Base-by-base conservation (phyloP, 1,140 invertebrate species). In the Drosophila pruinosa region DNA sequence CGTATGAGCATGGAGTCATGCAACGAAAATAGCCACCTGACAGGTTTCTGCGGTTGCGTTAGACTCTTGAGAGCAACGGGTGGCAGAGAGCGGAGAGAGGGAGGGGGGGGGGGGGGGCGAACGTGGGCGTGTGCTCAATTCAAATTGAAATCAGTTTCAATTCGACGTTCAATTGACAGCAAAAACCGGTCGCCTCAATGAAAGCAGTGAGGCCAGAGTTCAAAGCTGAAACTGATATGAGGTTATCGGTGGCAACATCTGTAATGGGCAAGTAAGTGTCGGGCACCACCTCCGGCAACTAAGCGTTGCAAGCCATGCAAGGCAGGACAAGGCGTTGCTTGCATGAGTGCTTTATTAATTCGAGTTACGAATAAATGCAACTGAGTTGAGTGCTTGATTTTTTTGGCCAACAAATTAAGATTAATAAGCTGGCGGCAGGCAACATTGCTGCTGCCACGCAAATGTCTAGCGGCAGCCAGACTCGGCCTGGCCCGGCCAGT, bases 1-100 rank as follows among this genome's bases (percentile, higher is more conserved):
- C 17, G 15, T 15, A 57, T 71, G 65, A 34, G 65, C 58, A 73
- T 69, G 28, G 65, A 52, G 65, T 74, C 71, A 74, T 74, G 56
- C 24, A 62, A 63, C 52, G 15, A 63, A 74, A 74, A 74, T 74
- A 74, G 71, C 15, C 19, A 28, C n/a, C 58, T 63, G 65, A 73
- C 64, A 41, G 64, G 54, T 61, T 72, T 61, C 21, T 28, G 61
- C 22, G 41, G 26, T 26, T 36, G 50, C 34, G 34, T 52, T 62
- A 21, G 24, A n/a, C 7, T 6, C 14, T n/a, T 14, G 12, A 15
- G 22, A 47, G 2, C 2, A 1, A 4, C 2, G 3, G 14, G 12
- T 8, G 15, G 4, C 14, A 41, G 21, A 10, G 21, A 12, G 45
- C 2, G 2, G 10, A 14, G 7, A 19, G 7, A 7, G 14, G 22